Evolutionary conservation across 2,797 vertebrate genomes (phyloP).

Genomic region (Cyclura pinguis): DNA sequence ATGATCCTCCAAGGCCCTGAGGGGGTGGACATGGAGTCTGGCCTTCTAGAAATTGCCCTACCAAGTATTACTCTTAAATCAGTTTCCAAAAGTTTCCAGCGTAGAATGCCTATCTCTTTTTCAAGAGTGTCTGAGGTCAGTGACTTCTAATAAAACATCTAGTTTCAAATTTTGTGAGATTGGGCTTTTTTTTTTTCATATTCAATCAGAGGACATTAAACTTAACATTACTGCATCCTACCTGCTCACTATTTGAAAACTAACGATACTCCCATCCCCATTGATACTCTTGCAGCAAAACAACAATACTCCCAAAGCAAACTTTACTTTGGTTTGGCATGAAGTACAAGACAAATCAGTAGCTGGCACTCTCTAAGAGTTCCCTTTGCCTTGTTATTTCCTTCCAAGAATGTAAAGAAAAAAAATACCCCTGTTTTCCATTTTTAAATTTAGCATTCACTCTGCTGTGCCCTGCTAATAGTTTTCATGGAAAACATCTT

Average conservation of each 20-base stretch:
- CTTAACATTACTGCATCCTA: conserved; percentile 51
- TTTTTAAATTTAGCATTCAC: conserved; percentile 55
- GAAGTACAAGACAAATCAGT: conserved; percentile 70
- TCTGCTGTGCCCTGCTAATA: not conserved
- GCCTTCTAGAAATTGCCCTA: too few relatives aligned
- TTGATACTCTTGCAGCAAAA: not conserved
- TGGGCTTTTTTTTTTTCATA: too few relatives aligned
- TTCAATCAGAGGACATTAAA: conserved; percentile 17
- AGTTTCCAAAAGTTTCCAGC: not conserved
- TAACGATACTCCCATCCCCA: conserved; percentile 69
- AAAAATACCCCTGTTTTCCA: conserved; percentile 45
- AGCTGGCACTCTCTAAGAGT: conserved; percentile 71
- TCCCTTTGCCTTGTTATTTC: conserved; percentile 72
- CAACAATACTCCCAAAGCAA: conserved; percentile 76
- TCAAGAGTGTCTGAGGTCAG: not conserved
- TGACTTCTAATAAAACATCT: not conserved
- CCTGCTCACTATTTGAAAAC: conserved; percentile 75
- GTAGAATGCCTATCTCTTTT: not conserved
- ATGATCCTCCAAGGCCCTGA: too few relatives aligned
- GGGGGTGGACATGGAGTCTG: too few relatives aligned
- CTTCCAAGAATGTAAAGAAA: conserved; percentile 70
- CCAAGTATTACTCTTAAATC: not conserved
- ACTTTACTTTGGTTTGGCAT: conserved; percentile 77
- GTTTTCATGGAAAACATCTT: conserved; percentile 39
- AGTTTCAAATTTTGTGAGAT: not conserved